Evolutionary conservation across 2,797 vertebrate genomes (phyloP).

Genomic region (Enteromius trimaculatus): DNA sequence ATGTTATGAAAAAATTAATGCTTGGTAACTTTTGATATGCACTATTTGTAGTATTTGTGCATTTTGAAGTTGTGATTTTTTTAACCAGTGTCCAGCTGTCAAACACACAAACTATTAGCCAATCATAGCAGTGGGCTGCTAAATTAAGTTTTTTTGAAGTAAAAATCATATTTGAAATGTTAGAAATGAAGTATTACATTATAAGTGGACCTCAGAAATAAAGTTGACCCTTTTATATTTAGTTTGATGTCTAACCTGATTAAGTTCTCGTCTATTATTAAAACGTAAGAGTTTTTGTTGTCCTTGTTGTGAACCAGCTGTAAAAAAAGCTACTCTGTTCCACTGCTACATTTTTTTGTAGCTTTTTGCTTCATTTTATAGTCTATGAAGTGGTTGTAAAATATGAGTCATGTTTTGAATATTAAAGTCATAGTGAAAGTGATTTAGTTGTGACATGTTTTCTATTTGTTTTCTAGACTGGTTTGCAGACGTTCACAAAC

Average conservation of each 20-base stretch:
- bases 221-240: not conserved
- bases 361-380: not conserved
- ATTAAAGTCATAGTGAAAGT: not conserved
- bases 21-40: too few relatives aligned
- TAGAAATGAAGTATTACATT: too few relatives aligned
- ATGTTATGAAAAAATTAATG: too few relatives aligned
- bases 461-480: conserved; percentile 11
- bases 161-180: too few relatives aligned
- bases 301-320: not conserved
- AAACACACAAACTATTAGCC: too few relatives aligned
- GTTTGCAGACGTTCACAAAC: conserved; percentile 25
- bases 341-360: not conserved
- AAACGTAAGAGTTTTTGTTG: not conserved
- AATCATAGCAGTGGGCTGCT: too few relatives aligned
- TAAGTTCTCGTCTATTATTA: not conserved
- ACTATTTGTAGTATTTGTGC: too few relatives aligned
- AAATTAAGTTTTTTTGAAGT: too few relatives aligned
- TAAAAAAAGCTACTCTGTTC: not conserved
- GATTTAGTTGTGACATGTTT: conserved; percentile 4
- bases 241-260: not conserved
- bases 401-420: not conserved
- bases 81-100: too few relatives aligned
- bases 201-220: too few relatives aligned
- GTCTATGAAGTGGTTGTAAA: not conserved
- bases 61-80: too few relatives aligned